Conservation (phyloP, 2,888 invertebrate species). For the Agrotis ipsilon region DNA sequence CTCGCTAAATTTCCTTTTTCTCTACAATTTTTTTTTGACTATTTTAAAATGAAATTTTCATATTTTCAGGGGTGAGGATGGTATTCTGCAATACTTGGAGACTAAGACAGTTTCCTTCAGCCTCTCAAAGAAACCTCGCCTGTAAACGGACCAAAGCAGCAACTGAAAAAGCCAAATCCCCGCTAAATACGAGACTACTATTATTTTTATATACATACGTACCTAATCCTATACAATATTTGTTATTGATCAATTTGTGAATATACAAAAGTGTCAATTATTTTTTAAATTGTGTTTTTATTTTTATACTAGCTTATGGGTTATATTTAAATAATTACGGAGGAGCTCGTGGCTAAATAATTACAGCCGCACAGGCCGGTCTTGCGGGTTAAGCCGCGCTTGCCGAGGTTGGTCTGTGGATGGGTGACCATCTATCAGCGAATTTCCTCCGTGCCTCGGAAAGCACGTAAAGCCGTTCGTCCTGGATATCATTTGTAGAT, state of each 20-base stretch:
- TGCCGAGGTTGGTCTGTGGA: too few species aligned
- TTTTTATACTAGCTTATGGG: not conserved
- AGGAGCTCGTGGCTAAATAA: too few species aligned
- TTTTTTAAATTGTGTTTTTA: conserved; percentile 5
- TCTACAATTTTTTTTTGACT: not conserved
- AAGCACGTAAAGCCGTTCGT: too few species aligned
- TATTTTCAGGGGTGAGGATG: conserved; percentile 94
- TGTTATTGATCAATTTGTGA: conserved; percentile 40
- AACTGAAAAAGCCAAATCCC: conserved; percentile 30
- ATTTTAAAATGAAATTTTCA: conserved; percentile 5
- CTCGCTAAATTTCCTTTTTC: too few species aligned
- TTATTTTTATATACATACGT: conserved; percentile 25
- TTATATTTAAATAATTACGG: too few species aligned
- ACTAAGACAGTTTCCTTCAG: conserved; percentile 94
- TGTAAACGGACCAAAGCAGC: conserved; percentile 68
- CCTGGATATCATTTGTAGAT: too few species aligned
- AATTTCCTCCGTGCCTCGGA: too few species aligned
- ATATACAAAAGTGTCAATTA: conserved; percentile 44
- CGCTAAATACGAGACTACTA: conserved; percentile 27
- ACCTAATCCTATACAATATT: conserved; percentile 20
- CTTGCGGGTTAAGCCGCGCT: too few species aligned
- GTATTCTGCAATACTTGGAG: conserved; percentile 94
- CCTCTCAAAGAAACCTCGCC: conserved; percentile 89
- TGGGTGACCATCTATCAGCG: too few species aligned
- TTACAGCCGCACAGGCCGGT: too few species aligned